Evolutionary conservation across 2,113 vertebrate genomes (phyloP).

Genomic region (Chunga burmeisteri): DNA sequence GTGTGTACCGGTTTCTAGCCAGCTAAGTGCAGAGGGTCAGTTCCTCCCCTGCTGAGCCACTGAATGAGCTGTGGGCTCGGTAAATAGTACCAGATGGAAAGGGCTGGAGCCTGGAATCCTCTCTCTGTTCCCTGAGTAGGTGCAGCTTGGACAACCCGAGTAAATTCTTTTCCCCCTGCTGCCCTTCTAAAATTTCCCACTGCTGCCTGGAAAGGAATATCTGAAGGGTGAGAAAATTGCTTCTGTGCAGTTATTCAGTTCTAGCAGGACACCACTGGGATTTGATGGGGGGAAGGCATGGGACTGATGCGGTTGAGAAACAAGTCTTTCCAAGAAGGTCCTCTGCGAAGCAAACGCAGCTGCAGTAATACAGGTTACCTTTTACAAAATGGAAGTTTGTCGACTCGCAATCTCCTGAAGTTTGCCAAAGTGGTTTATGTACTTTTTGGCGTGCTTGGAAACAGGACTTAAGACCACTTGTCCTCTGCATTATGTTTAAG

Average conservation of each 20-base stretch:
- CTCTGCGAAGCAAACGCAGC: background rate
- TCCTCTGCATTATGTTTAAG: background rate
- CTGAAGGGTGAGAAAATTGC: background rate
- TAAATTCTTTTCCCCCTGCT: background rate
- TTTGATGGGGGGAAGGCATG: background rate
- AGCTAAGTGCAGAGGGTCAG: background rate
- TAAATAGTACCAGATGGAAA: background rate
- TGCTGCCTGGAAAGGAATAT: background rate
- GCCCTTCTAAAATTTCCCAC: constrained; percentile 32
- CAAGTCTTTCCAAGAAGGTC: background rate
- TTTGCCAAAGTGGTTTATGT: background rate
- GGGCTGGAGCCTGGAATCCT: background rate
- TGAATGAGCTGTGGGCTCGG: background rate
- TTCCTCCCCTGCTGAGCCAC: background rate
- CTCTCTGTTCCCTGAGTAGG: background rate
- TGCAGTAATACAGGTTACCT: background rate
- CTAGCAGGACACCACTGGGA: background rate
- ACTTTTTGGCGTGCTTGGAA: background rate
- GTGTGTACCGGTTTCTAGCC: background rate
- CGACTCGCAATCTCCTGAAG: background rate
- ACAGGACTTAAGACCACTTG: background rate
- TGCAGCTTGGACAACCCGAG: background rate
- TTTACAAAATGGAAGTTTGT: background rate
- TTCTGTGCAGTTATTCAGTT: background rate
- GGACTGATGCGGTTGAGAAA: background rate